phyloP scores from a whole-genome alignment of 2,888 invertebrate genomes.

The Ormia ochracea region DNA sequence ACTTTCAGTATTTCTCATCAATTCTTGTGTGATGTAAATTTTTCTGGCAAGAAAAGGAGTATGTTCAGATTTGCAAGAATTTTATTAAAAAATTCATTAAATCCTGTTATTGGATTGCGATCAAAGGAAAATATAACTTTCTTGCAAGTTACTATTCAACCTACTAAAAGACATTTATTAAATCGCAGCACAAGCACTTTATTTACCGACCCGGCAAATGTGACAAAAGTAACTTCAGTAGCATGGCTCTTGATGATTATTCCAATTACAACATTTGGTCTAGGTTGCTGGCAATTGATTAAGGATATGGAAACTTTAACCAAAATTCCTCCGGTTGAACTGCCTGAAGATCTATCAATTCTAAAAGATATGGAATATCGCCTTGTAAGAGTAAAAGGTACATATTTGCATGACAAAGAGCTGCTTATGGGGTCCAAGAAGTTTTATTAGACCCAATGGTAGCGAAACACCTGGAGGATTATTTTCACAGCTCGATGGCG shows the following conservation, averaged over 20 bases:
- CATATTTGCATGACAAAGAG: constrained; percentile 91
- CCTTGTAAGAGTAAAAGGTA: constrained; percentile 86
- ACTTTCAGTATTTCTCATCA: neutral
- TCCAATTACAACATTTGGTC: constrained; percentile 88
- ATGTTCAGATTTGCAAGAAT: constrained; percentile 7
- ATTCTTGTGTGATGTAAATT: constrained; percentile 20
- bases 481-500: constrained; percentile 77
- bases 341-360: constrained; percentile 83
- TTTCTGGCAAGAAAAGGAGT: neutral
- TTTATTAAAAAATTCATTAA: constrained; percentile 1
- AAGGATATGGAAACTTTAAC: constrained; percentile 82
- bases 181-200: constrained; percentile 25
- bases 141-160: neutral
- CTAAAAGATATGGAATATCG: constrained; percentile 87
- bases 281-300: constrained; percentile 95
- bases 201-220: constrained; percentile 31
- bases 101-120: neutral
- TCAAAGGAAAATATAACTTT: neutral
- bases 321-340: constrained; percentile 79
- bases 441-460: constrained; percentile 81
- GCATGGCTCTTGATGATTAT: constrained; percentile 78
- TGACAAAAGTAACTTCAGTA: constrained; percentile 68
- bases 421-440: constrained; percentile 89
- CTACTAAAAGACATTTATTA: neutral
- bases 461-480: constrained; percentile 80